These are phyloP conservation scores for Liasis olivaceus DNA, from an alignment of 2,797 vertebrate species.

Conservation along the genomic window DNA sequence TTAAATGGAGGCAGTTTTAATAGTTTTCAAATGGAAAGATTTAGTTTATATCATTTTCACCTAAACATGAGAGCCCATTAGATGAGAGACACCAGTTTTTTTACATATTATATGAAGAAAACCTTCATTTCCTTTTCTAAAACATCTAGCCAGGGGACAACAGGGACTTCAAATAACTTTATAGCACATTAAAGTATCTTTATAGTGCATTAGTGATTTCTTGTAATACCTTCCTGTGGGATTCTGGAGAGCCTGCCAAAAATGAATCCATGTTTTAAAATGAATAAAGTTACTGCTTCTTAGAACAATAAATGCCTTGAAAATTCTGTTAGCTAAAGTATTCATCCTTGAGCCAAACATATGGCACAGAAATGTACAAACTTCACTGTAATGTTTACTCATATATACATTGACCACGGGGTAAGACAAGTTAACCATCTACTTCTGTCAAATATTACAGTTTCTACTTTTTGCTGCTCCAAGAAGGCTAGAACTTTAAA, in stretches of 20 bases:
- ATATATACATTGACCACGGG: slow-evolving; percentile 58
- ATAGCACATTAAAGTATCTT: not conserved
- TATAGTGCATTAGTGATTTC: not conserved
- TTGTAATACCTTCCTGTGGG: slow-evolving; percentile 10
- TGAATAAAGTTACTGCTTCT: slow-evolving; percentile 52
- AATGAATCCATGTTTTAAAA: not conserved
- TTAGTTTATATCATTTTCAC: not conserved
- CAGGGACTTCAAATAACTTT: not conserved
- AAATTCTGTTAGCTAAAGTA: slow-evolving; percentile 44
- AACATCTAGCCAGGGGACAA: not conserved
- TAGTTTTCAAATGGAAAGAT: not conserved
- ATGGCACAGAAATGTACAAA: slow-evolving; percentile 51
- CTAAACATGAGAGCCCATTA: not conserved
- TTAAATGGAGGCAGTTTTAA: not conserved
- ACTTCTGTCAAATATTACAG: slow-evolving; percentile 33
- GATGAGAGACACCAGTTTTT: not conserved
- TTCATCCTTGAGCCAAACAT: slow-evolving; percentile 51
- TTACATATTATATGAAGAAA: not conserved
- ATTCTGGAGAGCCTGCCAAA: slow-evolving; percentile 11
- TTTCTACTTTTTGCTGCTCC: slow-evolving; percentile 21
- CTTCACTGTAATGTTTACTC: slow-evolving; percentile 54
- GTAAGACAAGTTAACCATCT: slow-evolving; percentile 28
- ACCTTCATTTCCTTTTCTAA: not conserved
- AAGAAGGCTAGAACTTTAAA: slow-evolving; percentile 40
- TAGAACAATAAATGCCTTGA: slow-evolving; percentile 36